Evolutionary conservation across 2,113 vertebrate species (phyloP), one percentile per base, ranked within the genome.

Genomic region (Gambusia holbrooki): DNA sequence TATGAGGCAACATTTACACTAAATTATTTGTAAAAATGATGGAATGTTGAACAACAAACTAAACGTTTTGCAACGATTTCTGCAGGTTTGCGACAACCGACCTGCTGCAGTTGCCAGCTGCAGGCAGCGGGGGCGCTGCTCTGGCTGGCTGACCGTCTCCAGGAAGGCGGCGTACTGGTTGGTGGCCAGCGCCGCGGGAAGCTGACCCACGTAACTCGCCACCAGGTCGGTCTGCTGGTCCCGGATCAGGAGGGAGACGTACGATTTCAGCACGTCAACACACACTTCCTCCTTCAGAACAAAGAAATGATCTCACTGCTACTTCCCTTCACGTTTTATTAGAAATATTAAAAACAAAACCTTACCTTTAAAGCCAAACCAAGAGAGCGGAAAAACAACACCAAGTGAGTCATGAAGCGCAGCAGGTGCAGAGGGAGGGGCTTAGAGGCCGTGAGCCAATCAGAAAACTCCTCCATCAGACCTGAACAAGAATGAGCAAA

Each of bases 381-480:
- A 89, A 98, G 90, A 19, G 94, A 96, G 17, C 94, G 96, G 89
- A 97, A 98, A 84, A 99, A 99, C 82, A 99, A 89, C 86, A 97
- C 90, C 17, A 99, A 95, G 86, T 99, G 98, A 0, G 95, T 94
- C 98, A 99, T 96, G 89, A 98, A 98, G 61, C 97, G 96, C 77
- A 99, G 94, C 40, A 97, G 94, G 80, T 98, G 97, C 32, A 96
- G 96, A 29, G 98, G 97, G 37, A 99, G 95, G 73, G 92, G 88
- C 79, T 89, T 88, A 74, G 93, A 93, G 81, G 90, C 94, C 62
- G 92, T 91, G 75, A 99, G 92, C 98, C 98, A 99, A 89, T 94
- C 95, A 86, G 88, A 95, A 83, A 99, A 96, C 91, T 99, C 97
- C 62, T 97, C 96, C 94, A 98, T 90, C 85, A 99, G 92, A 89